Evolutionary conservation across 2,797 vertebrate genomes (phyloP).

Genomic region (Champsocephalus gunnari): DNA sequence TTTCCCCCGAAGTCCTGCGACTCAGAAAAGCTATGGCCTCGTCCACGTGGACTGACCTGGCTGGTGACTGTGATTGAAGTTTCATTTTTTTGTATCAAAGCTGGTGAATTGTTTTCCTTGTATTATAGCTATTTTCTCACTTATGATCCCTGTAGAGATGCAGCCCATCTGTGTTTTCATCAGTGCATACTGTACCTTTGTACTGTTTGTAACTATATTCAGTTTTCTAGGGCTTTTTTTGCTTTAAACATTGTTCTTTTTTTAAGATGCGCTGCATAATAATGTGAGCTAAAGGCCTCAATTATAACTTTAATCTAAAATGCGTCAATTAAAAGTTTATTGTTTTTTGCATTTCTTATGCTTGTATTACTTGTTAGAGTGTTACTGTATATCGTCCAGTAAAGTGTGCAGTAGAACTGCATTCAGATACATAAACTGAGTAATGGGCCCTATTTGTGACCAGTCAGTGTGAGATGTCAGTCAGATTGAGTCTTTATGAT

Average conservation of each 20-base stretch:
- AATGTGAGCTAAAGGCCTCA: constrained; percentile 20
- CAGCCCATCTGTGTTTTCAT: constrained; percentile 5
- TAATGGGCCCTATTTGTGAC: not conserved
- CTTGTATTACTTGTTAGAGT: constrained; percentile 20
- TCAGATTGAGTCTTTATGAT: constrained; percentile 4
- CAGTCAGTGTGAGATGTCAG: constrained; percentile 11
- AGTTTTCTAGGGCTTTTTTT: not conserved
- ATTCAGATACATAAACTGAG: not conserved
- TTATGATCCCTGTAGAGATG: not conserved
- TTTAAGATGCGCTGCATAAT: constrained; percentile 11
- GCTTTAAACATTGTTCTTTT: constrained; percentile 4
- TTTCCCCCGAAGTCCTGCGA: constrained; percentile 61
- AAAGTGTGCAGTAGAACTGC: not conserved
- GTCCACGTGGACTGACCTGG: constrained; percentile 63
- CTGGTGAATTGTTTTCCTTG: not conserved
- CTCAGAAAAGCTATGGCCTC: constrained; percentile 59
- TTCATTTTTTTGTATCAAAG: constrained; percentile 7
- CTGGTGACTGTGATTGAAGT: not conserved
- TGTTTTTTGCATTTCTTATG: not conserved
- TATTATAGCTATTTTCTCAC: not conserved
- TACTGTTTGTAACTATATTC: constrained; percentile 4
- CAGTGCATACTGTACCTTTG: not conserved
- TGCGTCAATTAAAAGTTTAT: not conserved
- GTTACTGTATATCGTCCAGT: constrained; percentile 1
- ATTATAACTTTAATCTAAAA: not conserved